Base-by-base conservation (phyloP, 2,888 invertebrate species). In the Macaria notata region DNA sequence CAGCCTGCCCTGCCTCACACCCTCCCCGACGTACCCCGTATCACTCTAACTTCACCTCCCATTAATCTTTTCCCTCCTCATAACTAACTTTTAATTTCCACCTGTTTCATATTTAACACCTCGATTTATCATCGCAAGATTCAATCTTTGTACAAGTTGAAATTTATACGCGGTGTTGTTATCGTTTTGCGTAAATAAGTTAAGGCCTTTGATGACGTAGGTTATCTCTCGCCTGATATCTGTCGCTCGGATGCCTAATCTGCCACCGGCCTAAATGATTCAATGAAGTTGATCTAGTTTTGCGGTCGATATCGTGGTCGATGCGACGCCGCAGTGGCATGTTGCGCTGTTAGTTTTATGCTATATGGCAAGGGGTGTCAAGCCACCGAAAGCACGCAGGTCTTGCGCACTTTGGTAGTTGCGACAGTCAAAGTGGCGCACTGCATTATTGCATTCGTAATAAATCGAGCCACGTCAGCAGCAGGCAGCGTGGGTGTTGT, bases 401-500 rank as follows among this genome's bases (percentile, higher is more conserved):
- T 42, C 47, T 58, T 52, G 52, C 61, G 48, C 42, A 52, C 53
- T 49, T 65, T 66, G 70, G 68, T 70, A 71, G 66, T 73, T 74
- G 69, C 72, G 71, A 71, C 63, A 71, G 60, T 61, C 49, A 70
- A 75, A 73, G 65, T 76, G 67, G 74, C 72, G 69, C 78, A 73
- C 68, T 74, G 75, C 72, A 77, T 73, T 70, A 75, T 65, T 73
- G 78, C 72, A 73, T 73, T 72, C 68, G 67, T 75, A 73, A 73
- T 73, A 72, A 70, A 71, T 70, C 60, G 62, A 56, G 75, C 71
- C 76, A 79, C 76, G 76, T 77, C 74, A 77, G 70, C 74, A 77
- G 70, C 69, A 59, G 43, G 54, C 51, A 71, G 62, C 72, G 79
- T 79, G 73, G 81, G 79, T 76, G 79, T 74, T 75, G 76, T 76